Evolutionary conservation across 1,140 invertebrate species (phyloP).

Genomic region (Pinna nobilis): DNA sequence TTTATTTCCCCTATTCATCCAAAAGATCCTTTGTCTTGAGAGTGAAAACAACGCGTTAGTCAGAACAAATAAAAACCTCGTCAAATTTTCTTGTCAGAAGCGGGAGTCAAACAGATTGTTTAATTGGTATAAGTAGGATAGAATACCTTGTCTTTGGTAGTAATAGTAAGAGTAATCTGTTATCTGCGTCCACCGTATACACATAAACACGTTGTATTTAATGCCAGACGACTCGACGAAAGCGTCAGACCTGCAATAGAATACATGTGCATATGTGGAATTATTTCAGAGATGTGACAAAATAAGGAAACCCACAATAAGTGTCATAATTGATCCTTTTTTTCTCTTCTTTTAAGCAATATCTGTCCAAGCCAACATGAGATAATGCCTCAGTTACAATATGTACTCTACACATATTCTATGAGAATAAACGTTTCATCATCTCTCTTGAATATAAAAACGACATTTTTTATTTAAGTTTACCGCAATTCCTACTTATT

Average conservation of each 20-base stretch:
- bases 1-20: no score
- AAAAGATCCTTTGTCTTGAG: background rate
- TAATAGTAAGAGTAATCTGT: slow-evolving; percentile 41
- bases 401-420: no score
- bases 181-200: slow-evolving; percentile 26
- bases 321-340: background rate
- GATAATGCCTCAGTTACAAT: no score
- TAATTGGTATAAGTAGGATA: background rate
- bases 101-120: background rate
- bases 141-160: slow-evolving; percentile 17
- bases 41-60: background rate
- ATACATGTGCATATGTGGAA: background rate
- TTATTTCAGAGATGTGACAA: background rate
- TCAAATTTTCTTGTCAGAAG: background rate
- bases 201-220: slow-evolving; percentile 28
- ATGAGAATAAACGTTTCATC: no score
- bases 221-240: background rate
- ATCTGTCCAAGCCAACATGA: no score
- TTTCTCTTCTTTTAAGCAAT: no score
- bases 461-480: no score
- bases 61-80: background rate
- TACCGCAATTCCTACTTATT: no score
- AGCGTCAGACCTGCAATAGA: slow-evolving; percentile 2
- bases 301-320: background rate
- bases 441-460: no score